Conservation (phyloP, 2,797 vertebrate species). For the Todus mexicanus region DNA sequence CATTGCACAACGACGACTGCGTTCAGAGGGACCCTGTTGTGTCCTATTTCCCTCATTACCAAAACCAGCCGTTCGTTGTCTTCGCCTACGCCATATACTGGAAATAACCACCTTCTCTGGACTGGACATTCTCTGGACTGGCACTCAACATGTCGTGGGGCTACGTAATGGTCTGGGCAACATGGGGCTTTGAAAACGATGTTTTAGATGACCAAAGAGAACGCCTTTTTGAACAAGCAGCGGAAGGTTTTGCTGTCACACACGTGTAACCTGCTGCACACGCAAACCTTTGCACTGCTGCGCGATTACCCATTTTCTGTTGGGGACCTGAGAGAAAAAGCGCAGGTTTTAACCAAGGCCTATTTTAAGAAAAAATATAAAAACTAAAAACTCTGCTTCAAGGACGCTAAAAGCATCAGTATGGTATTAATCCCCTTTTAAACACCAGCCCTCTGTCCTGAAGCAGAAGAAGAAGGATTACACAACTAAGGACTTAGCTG, state of each 20-base stretch:
- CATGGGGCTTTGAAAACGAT: not conserved
- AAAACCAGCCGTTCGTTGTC: not conserved
- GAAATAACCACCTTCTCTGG: not conserved
- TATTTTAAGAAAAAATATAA: not conserved
- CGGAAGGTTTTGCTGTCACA: not conserved
- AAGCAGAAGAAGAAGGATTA: not conserved
- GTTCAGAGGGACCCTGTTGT: not conserved
- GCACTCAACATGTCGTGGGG: too few species aligned
- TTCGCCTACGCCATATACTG: not conserved
- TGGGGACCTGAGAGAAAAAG: not conserved
- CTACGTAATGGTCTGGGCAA: fast-evolving
- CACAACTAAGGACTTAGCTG: not conserved
- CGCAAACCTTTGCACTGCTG: not conserved
- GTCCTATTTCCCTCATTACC: not conserved
- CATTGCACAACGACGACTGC: fast-evolving
- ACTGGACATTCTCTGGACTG: not conserved
- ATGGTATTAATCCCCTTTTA: not conserved
- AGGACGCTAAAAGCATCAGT: not conserved
- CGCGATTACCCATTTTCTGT: not conserved
- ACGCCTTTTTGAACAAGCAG: not conserved
- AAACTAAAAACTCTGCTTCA: not conserved
- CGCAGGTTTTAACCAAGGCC: not conserved
- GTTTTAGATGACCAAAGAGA: not conserved
- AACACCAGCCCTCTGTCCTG: not conserved
- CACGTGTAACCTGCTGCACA: not conserved